These are phyloP conservation scores for Peromyscus aztecus DNA, from an alignment of 2,797 vertebrate genomes.

Conservation along the genomic window DNA sequence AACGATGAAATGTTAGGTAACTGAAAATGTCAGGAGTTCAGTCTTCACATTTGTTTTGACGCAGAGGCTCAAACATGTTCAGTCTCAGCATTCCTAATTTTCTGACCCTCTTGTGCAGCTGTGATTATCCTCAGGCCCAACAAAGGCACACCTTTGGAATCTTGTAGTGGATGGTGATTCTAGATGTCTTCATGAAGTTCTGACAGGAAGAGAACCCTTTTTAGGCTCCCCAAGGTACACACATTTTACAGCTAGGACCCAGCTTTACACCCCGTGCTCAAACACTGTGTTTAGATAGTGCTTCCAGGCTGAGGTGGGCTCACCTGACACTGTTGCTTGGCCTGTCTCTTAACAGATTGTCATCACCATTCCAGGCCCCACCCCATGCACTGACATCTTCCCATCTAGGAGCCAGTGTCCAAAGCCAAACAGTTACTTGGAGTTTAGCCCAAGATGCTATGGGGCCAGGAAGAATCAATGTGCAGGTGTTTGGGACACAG, in stretches of 20 bases:
- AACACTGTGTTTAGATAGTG: not conserved
- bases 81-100: not conserved
- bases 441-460: not conserved
- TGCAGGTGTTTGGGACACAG: not conserved
- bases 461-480: not conserved
- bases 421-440: not conserved
- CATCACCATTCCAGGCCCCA: not conserved
- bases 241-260: slow-evolving; percentile 14
- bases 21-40: slow-evolving; percentile 10
- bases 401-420: not conserved
- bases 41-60: not conserved
- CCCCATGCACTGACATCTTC: not conserved
- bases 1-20: not conserved
- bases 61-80: not conserved
- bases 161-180: not conserved
- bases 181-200: not conserved
- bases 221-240: not conserved
- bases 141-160: not conserved
- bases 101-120: not conserved
- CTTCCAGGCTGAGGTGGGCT: not conserved
- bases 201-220: not conserved
- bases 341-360: not conserved
- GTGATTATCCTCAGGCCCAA: not conserved
- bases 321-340: not conserved
- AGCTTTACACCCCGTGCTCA: not conserved